phyloP scores from a whole-genome alignment of 2,797 vertebrate species.

The Oophaga sylvatica region DNA sequence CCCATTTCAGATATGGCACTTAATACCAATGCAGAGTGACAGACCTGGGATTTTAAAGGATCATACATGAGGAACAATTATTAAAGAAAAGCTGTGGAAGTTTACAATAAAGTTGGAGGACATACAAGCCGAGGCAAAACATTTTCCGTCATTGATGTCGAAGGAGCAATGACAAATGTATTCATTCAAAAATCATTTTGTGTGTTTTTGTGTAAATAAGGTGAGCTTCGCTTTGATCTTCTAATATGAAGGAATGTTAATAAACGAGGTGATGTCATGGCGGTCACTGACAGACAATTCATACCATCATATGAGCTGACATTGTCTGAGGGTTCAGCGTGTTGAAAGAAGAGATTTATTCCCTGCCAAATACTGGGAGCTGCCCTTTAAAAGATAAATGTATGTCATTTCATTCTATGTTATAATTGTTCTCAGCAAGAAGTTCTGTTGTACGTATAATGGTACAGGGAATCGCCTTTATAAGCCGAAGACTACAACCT shows the following conservation, averaged over 20 bases:
- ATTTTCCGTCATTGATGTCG: slow-evolving; percentile 33
- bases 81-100: neutral
- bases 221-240: slow-evolving; percentile 37
- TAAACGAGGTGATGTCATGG: slow-evolving; percentile 44
- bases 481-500: neutral
- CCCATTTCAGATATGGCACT: neutral
- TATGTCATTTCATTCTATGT: slow-evolving; percentile 23
- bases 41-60: neutral
- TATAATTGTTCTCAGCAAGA: neutral
- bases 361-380: slow-evolving; percentile 39
- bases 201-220: slow-evolving; percentile 46
- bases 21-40: neutral
- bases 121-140: slow-evolving; percentile 18
- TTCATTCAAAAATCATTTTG: slow-evolving; percentile 45
- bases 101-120: slow-evolving; percentile 15
- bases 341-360: slow-evolving; percentile 44
- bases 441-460: neutral
- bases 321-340: slow-evolving; percentile 42
- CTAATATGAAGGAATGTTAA: slow-evolving; percentile 47
- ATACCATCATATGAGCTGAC: slow-evolving; percentile 36
- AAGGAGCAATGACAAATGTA: slow-evolving; percentile 21
- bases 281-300: slow-evolving; percentile 44
- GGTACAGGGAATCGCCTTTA: neutral
- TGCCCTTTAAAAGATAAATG: slow-evolving; percentile 37
- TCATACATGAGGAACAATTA: neutral